Base-by-base conservation (phyloP, 64 coral and sea anemone species). In the Dendrophyllia cribrosa region DNA sequence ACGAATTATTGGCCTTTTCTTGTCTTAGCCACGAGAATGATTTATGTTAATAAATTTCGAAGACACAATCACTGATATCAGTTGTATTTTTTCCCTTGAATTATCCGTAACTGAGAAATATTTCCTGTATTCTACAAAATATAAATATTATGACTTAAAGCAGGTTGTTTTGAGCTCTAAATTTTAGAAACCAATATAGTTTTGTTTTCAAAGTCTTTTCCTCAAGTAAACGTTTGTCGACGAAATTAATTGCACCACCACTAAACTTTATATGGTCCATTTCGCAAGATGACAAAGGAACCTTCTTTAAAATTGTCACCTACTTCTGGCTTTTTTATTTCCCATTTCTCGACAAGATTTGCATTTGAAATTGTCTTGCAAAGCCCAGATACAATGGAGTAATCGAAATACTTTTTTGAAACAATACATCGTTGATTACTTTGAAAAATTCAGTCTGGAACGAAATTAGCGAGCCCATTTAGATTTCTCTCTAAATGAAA, bases 371-470 rank as follows among this genome's bases (percentile, higher is more conserved):
- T 45, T 23, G 58, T 67, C 20, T 60, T 46, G 61, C 20, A 47
- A 68, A 10, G 2, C 9, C 44, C 17, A 19, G 19, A 7, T 67
- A 6, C 50, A 22, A 66, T 50, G 45, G 20, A 34, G 34, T 34
- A 34, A 24, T 14, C 5, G 46, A 65, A 65, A 84, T 12, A 20
- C 14, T 84, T 67, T 67, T 84, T 59, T 60, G 10, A 59, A 80
- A 80, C 24, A 84, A 67, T 67, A 23, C 43, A 22, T 50, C 62
- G 62, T 59, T 67, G 80, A 67, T 67, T 84, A 44, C 17, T 66
- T 14, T 19, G n/a, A 68, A 4, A 56, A 67, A 66, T 51, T 3
- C 20, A 24, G 59, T 51, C 34, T 67, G 19, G 20, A 43, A 67
- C 17, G 44, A 49, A 67, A 49, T 84, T 67, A 84, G n/a, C 3